phyloP scores from a whole-genome alignment of 1,140 invertebrate genomes.

The Achroia grisella region DNA sequence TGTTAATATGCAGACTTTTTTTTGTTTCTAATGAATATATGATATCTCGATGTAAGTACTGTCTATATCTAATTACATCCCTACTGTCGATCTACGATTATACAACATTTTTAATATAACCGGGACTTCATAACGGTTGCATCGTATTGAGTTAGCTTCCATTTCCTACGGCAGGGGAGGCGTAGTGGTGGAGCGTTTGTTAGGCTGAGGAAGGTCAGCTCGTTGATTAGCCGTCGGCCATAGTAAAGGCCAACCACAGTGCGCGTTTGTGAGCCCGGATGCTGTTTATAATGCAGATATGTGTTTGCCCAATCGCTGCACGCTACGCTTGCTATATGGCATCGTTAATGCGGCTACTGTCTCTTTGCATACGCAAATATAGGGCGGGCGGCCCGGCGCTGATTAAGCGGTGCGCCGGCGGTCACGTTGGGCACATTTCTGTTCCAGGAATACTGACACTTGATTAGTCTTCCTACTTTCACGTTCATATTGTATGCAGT shows the following conservation, averaged over 20 bases:
- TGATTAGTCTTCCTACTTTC: constrained; percentile 42
- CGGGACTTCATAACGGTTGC: too few species aligned
- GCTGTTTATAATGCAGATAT: constrained; percentile 75
- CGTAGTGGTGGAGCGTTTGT: constrained; percentile 50
- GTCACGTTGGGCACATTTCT: constrained; percentile 54
- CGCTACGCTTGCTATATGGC: constrained; percentile 73
- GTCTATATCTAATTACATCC: too few species aligned
- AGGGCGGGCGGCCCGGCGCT: constrained; percentile 62
- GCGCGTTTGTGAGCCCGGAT: constrained; percentile 69
- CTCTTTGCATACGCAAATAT: constrained; percentile 75
- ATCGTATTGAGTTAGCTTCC: too few species aligned
- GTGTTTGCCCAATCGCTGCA: constrained; percentile 72
- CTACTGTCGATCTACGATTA: too few species aligned
- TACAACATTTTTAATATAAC: too few species aligned
- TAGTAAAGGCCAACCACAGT: constrained; percentile 69
- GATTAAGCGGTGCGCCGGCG: constrained; percentile 64
- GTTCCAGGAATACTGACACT: constrained; percentile 48
- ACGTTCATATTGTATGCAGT: neutral
- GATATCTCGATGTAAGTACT: too few species aligned
- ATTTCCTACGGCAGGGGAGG: neutral
- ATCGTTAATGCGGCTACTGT: constrained; percentile 70
- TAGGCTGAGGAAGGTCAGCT: constrained; percentile 61
- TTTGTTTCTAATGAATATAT: constrained; percentile 5
- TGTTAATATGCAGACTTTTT: constrained; percentile 13
- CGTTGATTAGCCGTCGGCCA: constrained; percentile 69